Base-by-base conservation (phyloP, 2,888 invertebrate species). In the Pantelozetes paolii region DNA sequence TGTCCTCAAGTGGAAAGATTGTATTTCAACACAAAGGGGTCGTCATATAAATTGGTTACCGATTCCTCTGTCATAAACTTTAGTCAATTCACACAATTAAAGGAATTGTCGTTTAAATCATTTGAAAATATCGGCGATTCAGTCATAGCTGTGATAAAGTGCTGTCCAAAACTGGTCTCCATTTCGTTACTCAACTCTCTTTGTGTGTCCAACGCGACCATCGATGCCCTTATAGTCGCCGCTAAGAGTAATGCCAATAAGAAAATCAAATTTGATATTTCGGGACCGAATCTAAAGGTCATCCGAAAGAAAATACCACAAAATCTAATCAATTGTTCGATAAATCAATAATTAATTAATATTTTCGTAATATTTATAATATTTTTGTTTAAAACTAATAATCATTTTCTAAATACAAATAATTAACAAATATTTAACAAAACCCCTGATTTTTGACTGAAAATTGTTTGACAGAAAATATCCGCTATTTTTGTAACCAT, bases 1-100 rank as follows among this genome's bases (percentile, higher is more conserved):
- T 67, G 67, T 26, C 67, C 67, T 9, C 32, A 67, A 23, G 5
- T 67, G 18, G 67, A 67, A n/a, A 67, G 36, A 67, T 18, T 67
- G 3, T n/a, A 67, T 42, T 67, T 67, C 1, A 32, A 40, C 40
- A 1, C 67, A 1, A 67, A 67, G 26, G 20, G 9, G 1, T 9
- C 1, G 1, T 20, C 40, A 2, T 20, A 42, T 26, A 1, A 36
- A n/a, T 9, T 42, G 40, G 23, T 42, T 6, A 67, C 67, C 20
- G 67, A 40, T 6, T 36, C 40, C 1, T 20, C 40, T 3, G 15
- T 67, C 18, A 20, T n/a, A 1, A 20, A n/a, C 9, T 67, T 67
- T 6, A 11, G 2, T 8, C 23, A 5, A 5, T 40, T 67, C 2
- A 1, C 1, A 42, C 67, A 42, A 20, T 42, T 67, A 20, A 36